These are phyloP conservation scores for Pseudochromis fuscus DNA, from an alignment of 2,797 vertebrate genomes.

Conservation along the genomic window DNA sequence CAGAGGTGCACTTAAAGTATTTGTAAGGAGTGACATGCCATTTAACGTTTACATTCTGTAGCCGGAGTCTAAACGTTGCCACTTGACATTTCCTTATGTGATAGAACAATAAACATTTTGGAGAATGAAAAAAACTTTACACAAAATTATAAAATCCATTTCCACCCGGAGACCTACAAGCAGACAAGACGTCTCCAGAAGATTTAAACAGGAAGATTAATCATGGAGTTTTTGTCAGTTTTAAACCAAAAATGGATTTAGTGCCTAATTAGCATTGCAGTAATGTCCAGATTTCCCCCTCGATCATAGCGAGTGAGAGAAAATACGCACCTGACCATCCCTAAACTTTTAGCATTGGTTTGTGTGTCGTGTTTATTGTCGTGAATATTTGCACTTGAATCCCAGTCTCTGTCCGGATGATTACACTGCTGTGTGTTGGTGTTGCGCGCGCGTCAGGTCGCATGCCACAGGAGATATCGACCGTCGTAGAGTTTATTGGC, in stretches of 20 bases:
- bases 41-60: background rate
- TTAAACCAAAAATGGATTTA: background rate
- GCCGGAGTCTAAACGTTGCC: too few species aligned
- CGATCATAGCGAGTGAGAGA: background rate
- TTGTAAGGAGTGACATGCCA: background rate
- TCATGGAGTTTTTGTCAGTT: background rate
- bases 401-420: background rate
- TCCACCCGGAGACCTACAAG: background rate
- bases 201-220: background rate
- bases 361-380: background rate
- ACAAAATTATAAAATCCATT: background rate
- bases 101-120: background rate
- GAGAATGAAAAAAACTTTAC: constrained; percentile 7
- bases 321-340: background rate
- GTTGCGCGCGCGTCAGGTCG: constrained; percentile 42
- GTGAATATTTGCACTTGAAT: background rate
- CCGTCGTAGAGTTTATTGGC: constrained; percentile 50
- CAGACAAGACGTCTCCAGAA: background rate
- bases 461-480: constrained; percentile 46
- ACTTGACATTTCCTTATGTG: background rate
- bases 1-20: background rate
- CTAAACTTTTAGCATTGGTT: constrained; percentile 37
- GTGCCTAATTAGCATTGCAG: background rate
- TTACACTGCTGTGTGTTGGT: background rate
- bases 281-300: background rate